Conservation (phyloP, 1,140 invertebrate genomes). For the Leptinotarsa defecta region DNA sequence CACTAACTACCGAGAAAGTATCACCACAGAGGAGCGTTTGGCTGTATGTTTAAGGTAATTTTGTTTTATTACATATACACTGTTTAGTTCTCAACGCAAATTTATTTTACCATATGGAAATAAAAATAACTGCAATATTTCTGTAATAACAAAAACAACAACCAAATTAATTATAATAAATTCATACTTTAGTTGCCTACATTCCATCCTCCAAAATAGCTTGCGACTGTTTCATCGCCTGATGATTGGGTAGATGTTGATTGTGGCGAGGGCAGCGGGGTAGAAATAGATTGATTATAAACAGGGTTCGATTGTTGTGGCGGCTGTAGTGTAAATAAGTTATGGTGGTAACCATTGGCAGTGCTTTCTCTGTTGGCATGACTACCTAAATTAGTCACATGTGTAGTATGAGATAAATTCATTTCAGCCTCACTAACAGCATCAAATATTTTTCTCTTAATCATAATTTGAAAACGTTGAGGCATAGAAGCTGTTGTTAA, state of each 20-base stretch:
- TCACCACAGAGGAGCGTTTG: background rate
- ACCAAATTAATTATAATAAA: background rate
- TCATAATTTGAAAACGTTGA: background rate
- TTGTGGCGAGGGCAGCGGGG: background rate
- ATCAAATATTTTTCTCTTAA: background rate
- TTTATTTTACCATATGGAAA: background rate
- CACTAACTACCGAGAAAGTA: background rate
- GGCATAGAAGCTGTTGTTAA: background rate
- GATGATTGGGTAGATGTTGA: background rate
- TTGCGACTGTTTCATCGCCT: background rate
- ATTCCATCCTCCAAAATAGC: background rate
- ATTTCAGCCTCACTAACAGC: slow-evolving; percentile 2
- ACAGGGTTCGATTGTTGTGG: background rate
- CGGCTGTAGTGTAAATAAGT: background rate
- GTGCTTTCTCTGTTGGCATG: background rate
- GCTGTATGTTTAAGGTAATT: background rate
- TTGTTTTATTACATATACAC: background rate
- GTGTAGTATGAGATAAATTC: background rate
- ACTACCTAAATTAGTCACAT: background rate
- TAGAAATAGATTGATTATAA: background rate
- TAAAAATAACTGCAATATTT: slow-evolving; percentile 1
- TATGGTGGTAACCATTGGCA: no score
- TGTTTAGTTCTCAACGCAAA: slow-evolving; percentile 3
- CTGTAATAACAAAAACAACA: background rate
- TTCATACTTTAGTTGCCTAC: background rate